Evolutionary conservation across 2,888 invertebrate genomes (phyloP), one percentile per base, ranked within the genome.

Genomic region (Stenodema calcarata): DNA sequence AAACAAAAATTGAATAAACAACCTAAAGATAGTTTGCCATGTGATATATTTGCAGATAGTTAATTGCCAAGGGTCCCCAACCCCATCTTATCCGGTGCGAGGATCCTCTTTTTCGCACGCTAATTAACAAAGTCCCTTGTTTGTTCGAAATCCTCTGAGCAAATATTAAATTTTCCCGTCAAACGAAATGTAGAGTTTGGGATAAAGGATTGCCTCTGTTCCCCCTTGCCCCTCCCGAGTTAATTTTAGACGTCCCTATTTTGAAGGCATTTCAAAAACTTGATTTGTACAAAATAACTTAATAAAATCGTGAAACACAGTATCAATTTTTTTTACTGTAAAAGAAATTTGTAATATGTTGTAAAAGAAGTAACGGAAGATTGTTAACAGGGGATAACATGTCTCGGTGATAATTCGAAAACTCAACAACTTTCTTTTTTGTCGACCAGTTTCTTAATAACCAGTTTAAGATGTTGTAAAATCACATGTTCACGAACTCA

Each of bases 81-180:
- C 47, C 47, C 47, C 16, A 47, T 47, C 47, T 47, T 47, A 47
- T 47, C 69, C 28, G 6, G 7, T 23, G 62, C 62, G 62, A 18
- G n/a, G 62, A 9, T 73, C 73, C 73, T 27, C 73, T 30, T 28
- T 75, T 75, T 30, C 12, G n/a, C 35, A 35, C 9, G 11, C 30
- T 75, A 75, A 75, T 75, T 75, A 75, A 75, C 75, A 35, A 16
- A 30, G 35, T 28, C n/a, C n/a, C 35, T 75, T 75, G 75, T 75
- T 75, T 75, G 75, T 35, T 35, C 35, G 30, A 30, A 75, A 28
- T 30, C n/a, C 75, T 16, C 12, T 30, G 30, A 16, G 75, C 75
- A 75, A 75, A 75, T 75, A 75, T 75, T 75, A 75, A 75, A 75
- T 75, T 75, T 75, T n/a, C 18, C 69, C 28, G 47, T 9, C 14